phyloP scores from a whole-genome alignment of 1,140 invertebrate genomes.

The Zaprionus capensis region DNA sequence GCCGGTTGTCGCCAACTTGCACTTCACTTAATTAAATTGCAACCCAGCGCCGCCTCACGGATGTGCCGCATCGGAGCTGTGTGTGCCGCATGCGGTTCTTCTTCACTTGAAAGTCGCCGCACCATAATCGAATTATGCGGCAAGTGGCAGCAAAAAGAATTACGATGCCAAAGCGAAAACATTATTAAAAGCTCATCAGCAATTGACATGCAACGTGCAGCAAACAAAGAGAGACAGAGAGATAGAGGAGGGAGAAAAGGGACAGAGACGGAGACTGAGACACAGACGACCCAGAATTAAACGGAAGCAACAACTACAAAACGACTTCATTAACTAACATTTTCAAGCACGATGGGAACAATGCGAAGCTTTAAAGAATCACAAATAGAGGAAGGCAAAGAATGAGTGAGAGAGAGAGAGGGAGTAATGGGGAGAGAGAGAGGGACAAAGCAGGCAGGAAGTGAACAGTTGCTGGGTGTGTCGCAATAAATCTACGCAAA shows the following conservation, averaged over 20 bases:
- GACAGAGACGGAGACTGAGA: slow-evolving; percentile 30
- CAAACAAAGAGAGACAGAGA: neutral
- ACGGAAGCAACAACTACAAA: slow-evolving; percentile 75
- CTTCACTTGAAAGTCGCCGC: slow-evolving; percentile 72
- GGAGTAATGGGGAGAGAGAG: neutral
- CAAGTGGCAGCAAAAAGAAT: slow-evolving; percentile 70
- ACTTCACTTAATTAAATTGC: slow-evolving; percentile 81
- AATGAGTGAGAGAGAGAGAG: neutral
- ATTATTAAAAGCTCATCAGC: slow-evolving; percentile 82
- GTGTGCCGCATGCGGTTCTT: slow-evolving; percentile 12
- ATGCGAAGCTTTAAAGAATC: slow-evolving; percentile 27
- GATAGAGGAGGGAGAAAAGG: slow-evolving; percentile 12
- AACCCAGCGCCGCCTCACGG: slow-evolving; percentile 69
- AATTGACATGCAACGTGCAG: slow-evolving; percentile 68
- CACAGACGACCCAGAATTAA: slow-evolving; percentile 67
- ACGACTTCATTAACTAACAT: slow-evolving; percentile 77
- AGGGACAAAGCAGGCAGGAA: neutral
- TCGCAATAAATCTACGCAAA: neutral
- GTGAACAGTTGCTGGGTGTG: slow-evolving; percentile 7
- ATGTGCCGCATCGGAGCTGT: slow-evolving; percentile 46
- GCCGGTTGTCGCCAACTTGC: slow-evolving; percentile 51
- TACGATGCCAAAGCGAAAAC: slow-evolving; percentile 76
- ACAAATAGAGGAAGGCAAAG: neutral
- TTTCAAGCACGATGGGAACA: slow-evolving; percentile 40
- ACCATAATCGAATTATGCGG: slow-evolving; percentile 78